Conservation (phyloP, 2,888 invertebrate species). For the Drosophila trichaetosa region DNA sequence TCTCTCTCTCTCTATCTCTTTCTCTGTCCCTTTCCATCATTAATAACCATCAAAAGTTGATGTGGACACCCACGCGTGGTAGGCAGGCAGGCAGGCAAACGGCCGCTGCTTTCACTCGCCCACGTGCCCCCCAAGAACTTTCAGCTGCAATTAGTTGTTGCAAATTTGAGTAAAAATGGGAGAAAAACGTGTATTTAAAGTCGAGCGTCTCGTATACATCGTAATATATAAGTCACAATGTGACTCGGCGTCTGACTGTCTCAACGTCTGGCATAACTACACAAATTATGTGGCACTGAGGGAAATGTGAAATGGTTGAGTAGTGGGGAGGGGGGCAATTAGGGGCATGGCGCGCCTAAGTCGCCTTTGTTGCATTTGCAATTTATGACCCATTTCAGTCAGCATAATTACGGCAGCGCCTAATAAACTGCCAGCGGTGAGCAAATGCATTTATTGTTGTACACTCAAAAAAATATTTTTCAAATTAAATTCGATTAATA, state of each 20-base stretch:
- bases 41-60: conserved; percentile 65
- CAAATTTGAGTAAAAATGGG: conserved; percentile 45
- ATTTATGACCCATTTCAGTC: conserved; percentile 83
- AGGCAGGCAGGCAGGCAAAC: background rate
- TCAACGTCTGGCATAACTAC: conserved; percentile 14
- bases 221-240: conserved; percentile 36
- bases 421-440: conserved; percentile 63
- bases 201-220: conserved; percentile 7
- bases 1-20: background rate
- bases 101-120: conserved; percentile 74
- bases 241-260: conserved; percentile 18
- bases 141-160: conserved; percentile 72
- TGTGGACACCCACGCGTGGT: conserved; percentile 55
- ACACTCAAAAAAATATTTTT: background rate
- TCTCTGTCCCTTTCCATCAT: conserved; percentile 51
- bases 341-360: conserved; percentile 44
- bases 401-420: conserved; percentile 80
- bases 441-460: conserved; percentile 24
- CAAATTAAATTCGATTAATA: background rate
- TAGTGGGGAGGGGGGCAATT: background rate
- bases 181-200: conserved; percentile 10
- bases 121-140: conserved; percentile 67
- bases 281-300: conserved; percentile 40
- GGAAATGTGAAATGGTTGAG: conserved; percentile 24
- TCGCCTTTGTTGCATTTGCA: conserved; percentile 56